Base-by-base conservation (phyloP, 1,140 invertebrate genomes). In the Drosophila auraria region DNA sequence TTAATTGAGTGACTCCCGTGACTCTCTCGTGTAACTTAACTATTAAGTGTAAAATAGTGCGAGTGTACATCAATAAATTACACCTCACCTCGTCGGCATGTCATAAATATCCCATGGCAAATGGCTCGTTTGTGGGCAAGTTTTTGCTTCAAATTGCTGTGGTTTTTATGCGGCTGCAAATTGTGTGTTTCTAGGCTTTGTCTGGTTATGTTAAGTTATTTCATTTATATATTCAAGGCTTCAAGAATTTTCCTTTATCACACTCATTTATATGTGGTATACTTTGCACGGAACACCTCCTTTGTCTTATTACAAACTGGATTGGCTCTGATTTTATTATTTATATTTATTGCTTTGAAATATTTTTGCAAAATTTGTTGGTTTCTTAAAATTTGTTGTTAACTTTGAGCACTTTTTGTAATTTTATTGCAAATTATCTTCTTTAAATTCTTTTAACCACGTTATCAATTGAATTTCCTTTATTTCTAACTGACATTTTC, bases 91-190 rank as follows among this genome's bases (percentile, higher is more conserved):
- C 23, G 20, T 3, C 57, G 59, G 50, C 62, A 65, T 84, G 49
- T 80, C 82, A 83, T 81, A 84, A 87, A 74, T 65, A 68, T 57
- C 50, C 61, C 81, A 81, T 71, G 14, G 54, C 54, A 51, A 51
- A 36, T n/a, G 23, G 11, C 25, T 58, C 14, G 40, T 45, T 45
- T 45, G 49, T 30, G 40, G 38, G 23, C 23, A 75, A 75, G 53
- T 60, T 38, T 53, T 73, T 60, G 42, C 40, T 53, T 53, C 9
- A 33, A 61, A 44, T 20, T 44, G 12, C 0, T 30, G 14, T 8
- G 20, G 17, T 49, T 51, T 61, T 66, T 50, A 6, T 44, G 57
- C 14, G 17, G 20, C 14, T 8, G 36, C 14, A 11, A n/a, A 15
- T 15, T 58, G 14, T 15, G 17, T 25, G 7, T 15, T 15, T 3